Conservation (phyloP, 2,797 vertebrate genomes). For the Enteromius anoplus region DNA sequence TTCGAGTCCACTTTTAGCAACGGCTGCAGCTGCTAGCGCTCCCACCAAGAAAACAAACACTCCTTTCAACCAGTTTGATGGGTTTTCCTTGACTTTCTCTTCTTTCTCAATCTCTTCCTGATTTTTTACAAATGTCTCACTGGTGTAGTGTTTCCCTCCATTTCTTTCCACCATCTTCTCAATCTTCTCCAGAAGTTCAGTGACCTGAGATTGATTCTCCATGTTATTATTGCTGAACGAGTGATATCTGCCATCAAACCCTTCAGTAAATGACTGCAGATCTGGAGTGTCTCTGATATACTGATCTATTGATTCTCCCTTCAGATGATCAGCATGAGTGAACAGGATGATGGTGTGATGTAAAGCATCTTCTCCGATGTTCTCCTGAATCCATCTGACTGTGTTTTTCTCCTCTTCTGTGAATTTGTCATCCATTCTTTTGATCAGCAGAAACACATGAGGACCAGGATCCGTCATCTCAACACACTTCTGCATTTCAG, state of each 20-base stretch:
- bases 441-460: constrained; percentile 49
- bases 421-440: background rate
- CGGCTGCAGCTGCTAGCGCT: background rate
- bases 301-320: background rate
- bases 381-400: constrained; percentile 44
- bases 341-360: constrained; percentile 36
- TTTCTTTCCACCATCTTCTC: constrained; percentile 20
- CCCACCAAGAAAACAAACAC: constrained; percentile 1
- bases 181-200: constrained; percentile 41
- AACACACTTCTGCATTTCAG: background rate
- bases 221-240: constrained; percentile 14
- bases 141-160: constrained; percentile 15
- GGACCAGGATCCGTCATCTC: constrained; percentile 24
- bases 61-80: background rate
- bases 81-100: background rate
- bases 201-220: constrained; percentile 5
- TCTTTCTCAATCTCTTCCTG: constrained; percentile 29
- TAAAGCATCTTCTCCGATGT: constrained; percentile 42
- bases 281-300: constrained; percentile 2
- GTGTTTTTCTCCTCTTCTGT: constrained; percentile 24
- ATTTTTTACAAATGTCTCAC: background rate
- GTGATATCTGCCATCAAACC: constrained; percentile 20
- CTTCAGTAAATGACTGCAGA: background rate
- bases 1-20: background rate
- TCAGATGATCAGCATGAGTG: constrained; percentile 33